Conservation (phyloP, 2,113 vertebrate species). For the Mola mola region DNA sequence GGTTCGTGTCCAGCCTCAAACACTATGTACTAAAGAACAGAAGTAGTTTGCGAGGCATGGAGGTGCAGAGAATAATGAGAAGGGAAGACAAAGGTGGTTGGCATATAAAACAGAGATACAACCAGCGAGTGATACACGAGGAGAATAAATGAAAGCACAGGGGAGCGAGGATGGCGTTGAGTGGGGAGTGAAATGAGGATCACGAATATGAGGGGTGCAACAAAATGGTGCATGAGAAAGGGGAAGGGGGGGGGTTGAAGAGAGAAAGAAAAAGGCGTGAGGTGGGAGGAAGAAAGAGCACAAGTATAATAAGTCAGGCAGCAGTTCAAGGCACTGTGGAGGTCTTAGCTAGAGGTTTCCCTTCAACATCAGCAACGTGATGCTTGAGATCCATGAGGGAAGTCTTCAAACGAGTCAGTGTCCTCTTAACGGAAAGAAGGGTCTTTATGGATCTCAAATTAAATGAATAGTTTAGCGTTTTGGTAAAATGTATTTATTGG, state of each 20-base stretch:
- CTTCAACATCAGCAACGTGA: conserved; percentile 50
- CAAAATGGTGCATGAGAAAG: conserved; percentile 33
- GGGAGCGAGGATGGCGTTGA: conserved; percentile 25
- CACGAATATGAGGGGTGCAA: conserved; percentile 27
- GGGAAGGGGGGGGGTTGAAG: conserved; percentile 27
- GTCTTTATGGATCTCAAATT: conserved; percentile 25
- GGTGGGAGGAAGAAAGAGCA: conserved; percentile 76
- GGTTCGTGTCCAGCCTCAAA: conserved; percentile 99
- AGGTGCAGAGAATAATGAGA: conserved; percentile 73
- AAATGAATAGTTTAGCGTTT: conserved; percentile 36
- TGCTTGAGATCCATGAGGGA: conserved; percentile 44
- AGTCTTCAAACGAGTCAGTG: conserved; percentile 15
- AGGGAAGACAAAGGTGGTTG: conserved; percentile 26
- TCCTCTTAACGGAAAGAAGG: conserved; percentile 3
- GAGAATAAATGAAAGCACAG: conserved; percentile 55
- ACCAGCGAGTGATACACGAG: conserved; percentile 37
- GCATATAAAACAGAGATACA: conserved; percentile 46
- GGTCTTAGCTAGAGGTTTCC: conserved; percentile 57
- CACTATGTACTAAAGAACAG: conserved; percentile 97
- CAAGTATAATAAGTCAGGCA: conserved; percentile 80
- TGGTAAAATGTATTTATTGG: not conserved
- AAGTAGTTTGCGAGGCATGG: conserved; percentile 83
- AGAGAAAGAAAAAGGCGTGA: conserved; percentile 60
- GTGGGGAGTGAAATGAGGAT: conserved; percentile 48
- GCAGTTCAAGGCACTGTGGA: conserved; percentile 73